These are phyloP conservation scores for Antigone vipio DNA, from an alignment of 2,113 vertebrate genomes.

Conservation along the genomic window DNA sequence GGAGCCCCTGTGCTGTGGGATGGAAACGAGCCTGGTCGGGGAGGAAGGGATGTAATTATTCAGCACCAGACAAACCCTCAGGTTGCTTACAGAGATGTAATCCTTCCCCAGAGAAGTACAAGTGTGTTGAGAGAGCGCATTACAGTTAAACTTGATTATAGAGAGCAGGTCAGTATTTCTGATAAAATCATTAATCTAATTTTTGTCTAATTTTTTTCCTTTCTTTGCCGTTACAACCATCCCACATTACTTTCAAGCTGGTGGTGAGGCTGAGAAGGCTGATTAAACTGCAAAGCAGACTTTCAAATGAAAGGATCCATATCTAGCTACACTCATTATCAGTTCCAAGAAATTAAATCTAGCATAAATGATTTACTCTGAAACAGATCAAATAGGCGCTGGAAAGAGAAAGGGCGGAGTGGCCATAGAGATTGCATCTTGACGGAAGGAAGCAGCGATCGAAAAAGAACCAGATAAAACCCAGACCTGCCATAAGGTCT, in stretches of 20 bases:
- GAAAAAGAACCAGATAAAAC: not conserved
- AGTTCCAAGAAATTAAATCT: slow-evolving; percentile 47
- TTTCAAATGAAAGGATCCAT: slow-evolving; percentile 47
- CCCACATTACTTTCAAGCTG: not conserved
- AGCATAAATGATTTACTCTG: not conserved
- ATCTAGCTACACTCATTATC: slow-evolving; percentile 24
- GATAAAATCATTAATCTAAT: slow-evolving; percentile 17
- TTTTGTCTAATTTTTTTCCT: not conserved
- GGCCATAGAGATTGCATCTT: not conserved
- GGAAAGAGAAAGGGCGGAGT: not conserved
- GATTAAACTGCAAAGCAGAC: slow-evolving; percentile 34
- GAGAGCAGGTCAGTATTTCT: not conserved
- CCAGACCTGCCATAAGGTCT: not conserved
- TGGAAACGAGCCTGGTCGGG: not conserved
- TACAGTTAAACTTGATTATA: not conserved
- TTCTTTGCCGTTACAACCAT: not conserved
- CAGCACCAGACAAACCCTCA: not conserved
- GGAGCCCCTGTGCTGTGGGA: not conserved
- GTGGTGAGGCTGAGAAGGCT: not conserved
- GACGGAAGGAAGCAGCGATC: not conserved
- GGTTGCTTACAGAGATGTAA: not conserved
- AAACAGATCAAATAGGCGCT: not conserved
- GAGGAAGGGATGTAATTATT: not conserved
- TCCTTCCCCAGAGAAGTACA: not conserved
- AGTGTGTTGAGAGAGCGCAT: not conserved